Evolutionary conservation across 1,140 invertebrate genomes (phyloP).

Genomic region (Lineus longissimus): DNA sequence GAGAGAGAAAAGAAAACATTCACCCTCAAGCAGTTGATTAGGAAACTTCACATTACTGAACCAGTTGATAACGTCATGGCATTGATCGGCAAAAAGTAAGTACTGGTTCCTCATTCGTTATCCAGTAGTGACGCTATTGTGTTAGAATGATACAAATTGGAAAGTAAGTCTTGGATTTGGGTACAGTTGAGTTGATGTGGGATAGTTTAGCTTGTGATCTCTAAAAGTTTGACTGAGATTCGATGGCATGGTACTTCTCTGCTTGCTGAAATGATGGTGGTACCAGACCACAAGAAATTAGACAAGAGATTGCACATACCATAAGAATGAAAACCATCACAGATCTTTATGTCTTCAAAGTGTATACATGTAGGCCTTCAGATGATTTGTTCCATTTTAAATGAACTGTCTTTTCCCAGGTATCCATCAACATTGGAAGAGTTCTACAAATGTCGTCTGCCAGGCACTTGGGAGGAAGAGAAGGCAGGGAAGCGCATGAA

Average conservation of each 20-base stretch:
- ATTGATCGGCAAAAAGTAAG: conserved; percentile 54
- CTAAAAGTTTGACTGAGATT: too few species aligned
- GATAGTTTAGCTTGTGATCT: too few species aligned
- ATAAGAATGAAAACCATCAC: too few species aligned
- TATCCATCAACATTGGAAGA: conserved; percentile 52
- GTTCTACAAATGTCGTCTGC: conserved; percentile 51
- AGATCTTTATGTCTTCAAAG: too few species aligned
- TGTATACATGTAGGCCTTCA: too few species aligned
- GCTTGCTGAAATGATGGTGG: too few species aligned
- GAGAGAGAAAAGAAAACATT: conserved; percentile 39
- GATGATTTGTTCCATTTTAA: too few species aligned
- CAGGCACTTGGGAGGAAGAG: conserved; percentile 52
- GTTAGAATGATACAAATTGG: too few species aligned
- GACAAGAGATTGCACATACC: too few species aligned
- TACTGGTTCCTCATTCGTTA: conserved; percentile 6
- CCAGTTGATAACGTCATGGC: conserved; percentile 55
- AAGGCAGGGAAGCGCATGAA: conserved; percentile 57
- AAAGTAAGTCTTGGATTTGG: not conserved
- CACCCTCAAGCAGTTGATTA: conserved; percentile 54
- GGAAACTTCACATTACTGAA: conserved; percentile 53
- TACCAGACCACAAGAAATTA: too few species aligned
- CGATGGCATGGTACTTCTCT: too few species aligned
- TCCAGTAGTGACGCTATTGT: too few species aligned
- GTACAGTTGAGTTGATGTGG: not conserved
- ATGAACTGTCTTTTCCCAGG: conserved; percentile 28